Conservation (phyloP, 2,888 invertebrate species). For the Phragmatobia fuliginosa region DNA sequence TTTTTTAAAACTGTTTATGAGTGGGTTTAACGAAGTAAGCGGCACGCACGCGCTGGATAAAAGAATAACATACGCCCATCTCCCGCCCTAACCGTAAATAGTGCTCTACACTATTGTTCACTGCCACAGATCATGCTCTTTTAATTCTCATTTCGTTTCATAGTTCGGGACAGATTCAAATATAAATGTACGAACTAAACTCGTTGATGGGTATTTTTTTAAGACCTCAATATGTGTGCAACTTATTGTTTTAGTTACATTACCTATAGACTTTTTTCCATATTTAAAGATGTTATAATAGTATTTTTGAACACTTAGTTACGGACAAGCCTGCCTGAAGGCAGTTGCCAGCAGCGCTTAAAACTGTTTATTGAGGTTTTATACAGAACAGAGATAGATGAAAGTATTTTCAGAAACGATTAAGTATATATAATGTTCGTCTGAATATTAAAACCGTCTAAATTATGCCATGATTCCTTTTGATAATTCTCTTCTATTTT, state of each 20-base stretch:
- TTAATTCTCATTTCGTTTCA: conserved; percentile 26
- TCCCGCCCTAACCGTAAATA: conserved; percentile 51
- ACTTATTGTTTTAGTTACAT: neutral
- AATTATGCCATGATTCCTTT: no score
- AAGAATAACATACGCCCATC: conserved; percentile 55
- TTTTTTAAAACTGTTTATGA: conserved; percentile 59
- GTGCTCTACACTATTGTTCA: conserved; percentile 32
- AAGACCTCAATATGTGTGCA: neutral
- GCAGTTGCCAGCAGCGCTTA: neutral
- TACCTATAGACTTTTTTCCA: no score
- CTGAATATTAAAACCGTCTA: neutral
- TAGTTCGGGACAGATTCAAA: conserved; percentile 10
- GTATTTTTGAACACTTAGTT: neutral
- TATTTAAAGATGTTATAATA: no score
- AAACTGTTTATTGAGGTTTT: neutral
- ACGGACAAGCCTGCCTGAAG: neutral
- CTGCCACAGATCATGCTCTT: conserved; percentile 24
- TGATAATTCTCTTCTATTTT: no score
- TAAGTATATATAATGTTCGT: neutral
- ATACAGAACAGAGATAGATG: neutral
- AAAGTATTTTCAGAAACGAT: neutral
- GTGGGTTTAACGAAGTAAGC: conserved; percentile 57
- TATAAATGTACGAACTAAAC: neutral
- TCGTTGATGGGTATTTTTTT: neutral
- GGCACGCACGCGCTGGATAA: conserved; percentile 60